Percentiles rank a stretch among this genome's conserved stretches.
Evolutionary conservation across 2,888 invertebrate genomes (phyloP).

Genomic region (Coelopa pilipes): DNA sequence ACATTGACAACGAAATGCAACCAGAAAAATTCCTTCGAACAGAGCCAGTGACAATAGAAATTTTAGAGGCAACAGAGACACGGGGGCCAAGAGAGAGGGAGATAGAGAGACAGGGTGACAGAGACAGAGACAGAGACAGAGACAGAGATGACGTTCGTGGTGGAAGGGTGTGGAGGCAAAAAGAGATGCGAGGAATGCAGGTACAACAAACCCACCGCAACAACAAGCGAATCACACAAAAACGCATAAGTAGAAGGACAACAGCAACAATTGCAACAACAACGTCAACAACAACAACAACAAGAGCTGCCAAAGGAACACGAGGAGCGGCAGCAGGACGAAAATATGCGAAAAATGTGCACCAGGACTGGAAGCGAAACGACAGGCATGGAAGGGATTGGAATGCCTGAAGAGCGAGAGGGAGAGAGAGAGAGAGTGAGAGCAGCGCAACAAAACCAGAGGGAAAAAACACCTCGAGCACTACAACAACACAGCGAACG

Average conservation of each 20-base stretch:
- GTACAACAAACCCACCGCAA: background rate
- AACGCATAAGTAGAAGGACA: background rate
- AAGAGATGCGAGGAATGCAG: background rate
- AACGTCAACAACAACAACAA: constrained; percentile 3
- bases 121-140: too few relatives aligned
- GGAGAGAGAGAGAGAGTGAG: background rate
- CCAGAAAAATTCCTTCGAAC: background rate
- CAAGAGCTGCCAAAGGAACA: background rate
- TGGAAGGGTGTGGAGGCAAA: too few relatives aligned
- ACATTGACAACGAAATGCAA: background rate
- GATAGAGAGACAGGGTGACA: too few relatives aligned
- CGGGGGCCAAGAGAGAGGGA: too few relatives aligned
- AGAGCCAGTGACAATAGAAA: background rate
- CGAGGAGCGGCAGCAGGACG: background rate
- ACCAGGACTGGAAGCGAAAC: constrained; percentile 5
- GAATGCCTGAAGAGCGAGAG: constrained; percentile 19
- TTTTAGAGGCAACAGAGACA: too few relatives aligned
- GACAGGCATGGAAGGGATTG: background rate
- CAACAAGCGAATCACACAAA: too few relatives aligned
- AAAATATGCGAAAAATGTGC: constrained; percentile 29
- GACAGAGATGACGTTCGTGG: too few relatives aligned
- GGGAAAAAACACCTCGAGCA: too few relatives aligned
- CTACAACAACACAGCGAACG: too few relatives aligned
- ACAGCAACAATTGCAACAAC: background rate
- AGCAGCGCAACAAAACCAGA: constrained; percentile 13